Base-by-base conservation (phyloP, 2,113 vertebrate species). In the Myiozetetes cayanensis region DNA sequence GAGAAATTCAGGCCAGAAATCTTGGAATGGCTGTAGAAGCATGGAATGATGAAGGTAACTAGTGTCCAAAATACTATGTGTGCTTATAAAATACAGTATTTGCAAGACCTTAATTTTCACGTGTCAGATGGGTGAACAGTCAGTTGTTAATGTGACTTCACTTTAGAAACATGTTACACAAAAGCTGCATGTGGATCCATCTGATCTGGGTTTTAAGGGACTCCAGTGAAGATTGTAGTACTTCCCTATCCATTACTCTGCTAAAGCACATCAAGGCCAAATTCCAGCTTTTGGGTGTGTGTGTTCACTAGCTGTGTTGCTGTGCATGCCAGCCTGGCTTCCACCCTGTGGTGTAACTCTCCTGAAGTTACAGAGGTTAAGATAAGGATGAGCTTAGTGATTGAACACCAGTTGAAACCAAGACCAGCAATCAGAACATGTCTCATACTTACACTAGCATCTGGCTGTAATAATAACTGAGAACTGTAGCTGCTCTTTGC, bases 1-100 rank as follows among this genome's bases (percentile, higher is more conserved):
- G 99, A 10, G 99, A 99, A 97, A 99, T 99, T 90, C 99, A 99
- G 97, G 98, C 98, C 31, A 98, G 99, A 58, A 99, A 99, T 96
- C 98, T 99, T 27, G 99, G 98, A 82, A 99, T 99, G 98, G 98
- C 99, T 4, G 97, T 99, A 70, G 99, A 99, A 93, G 98, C 99
- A 4, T 99, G 99, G 99, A 96, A 96, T 31, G 96, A 97, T 72
- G 98, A 99, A 79, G 99, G 99, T 99, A 95, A 96, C 3, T 10
- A 4, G 37, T 33, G n/a, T 14, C 23, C 28, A 23, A 47, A 83
- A 35, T 56, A 2, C 7, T 76, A 28, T 9, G 17, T 15, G 12
- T 4, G 3, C 6, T 33, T 72, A n/a, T 1, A 10, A 76, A 91
- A 85, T 16, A 12, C 5, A 37, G 22, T 8, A 44, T 33, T 23